Evolutionary conservation across 23 tunicate genomes (phyloP).

Genomic region (Pegea sp.): DNA sequence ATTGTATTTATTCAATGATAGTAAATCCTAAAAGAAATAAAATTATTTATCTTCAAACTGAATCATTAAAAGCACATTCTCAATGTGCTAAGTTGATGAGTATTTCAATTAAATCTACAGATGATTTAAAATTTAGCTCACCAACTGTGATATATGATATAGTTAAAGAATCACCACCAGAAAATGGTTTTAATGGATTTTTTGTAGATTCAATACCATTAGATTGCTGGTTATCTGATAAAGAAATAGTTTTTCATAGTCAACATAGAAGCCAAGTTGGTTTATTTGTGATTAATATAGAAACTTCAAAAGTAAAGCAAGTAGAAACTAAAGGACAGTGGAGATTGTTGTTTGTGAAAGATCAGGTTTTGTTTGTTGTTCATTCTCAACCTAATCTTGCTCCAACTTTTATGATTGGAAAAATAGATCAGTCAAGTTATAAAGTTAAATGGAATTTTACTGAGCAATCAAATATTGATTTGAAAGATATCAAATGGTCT

Average conservation of each 20-base stretch:
- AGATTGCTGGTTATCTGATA: constrained; percentile 11
- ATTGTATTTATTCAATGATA: constrained; percentile 31
- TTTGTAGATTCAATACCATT: constrained; percentile 4
- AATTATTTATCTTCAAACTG: constrained; percentile 29
- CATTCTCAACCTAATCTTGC: constrained; percentile 36
- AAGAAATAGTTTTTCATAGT: constrained; percentile 4
- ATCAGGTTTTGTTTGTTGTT: constrained; percentile 30
- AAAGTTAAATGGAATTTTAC: constrained; percentile 15
- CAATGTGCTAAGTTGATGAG: constrained; percentile 45
- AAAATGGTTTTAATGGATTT: constrained; percentile 23
- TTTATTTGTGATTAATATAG: constrained; percentile 10
- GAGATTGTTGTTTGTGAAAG: constrained; percentile 8
- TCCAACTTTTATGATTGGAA: constrained; percentile 9
- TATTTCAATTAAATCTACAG: neutral
- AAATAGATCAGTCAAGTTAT: neutral
- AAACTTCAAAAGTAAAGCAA: constrained; percentile 11
- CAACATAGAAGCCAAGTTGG: constrained; percentile 12
- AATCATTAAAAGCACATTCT: constrained; percentile 42
- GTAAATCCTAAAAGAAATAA: constrained; percentile 23
- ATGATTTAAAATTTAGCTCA: constrained; percentile 2
- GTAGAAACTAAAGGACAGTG: constrained; percentile 16
- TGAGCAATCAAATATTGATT: constrained; percentile 3
- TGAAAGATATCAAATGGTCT: constrained; percentile 14
- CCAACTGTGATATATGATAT: constrained; percentile 13
- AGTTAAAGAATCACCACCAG: constrained; percentile 4